Evolutionary conservation across 2,113 vertebrate species (phyloP), one percentile per base, ranked within the genome.

Genomic region (Carassius auratus): DNA sequence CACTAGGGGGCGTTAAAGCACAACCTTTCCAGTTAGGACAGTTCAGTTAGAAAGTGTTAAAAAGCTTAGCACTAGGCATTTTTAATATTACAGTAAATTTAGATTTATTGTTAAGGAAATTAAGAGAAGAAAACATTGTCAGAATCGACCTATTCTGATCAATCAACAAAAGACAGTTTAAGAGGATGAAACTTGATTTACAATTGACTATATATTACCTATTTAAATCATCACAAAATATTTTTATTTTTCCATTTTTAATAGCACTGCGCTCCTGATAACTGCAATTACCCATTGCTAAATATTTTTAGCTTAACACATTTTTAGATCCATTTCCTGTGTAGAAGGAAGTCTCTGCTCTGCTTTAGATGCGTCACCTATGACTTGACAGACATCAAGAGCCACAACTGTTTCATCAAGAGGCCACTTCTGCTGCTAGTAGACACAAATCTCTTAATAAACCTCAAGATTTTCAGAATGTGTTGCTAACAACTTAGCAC

Each of bases 1-100:
- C 77, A 42, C 77, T 64, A 48, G 77, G n/a, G 59, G 77, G 77
- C 13, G 0, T 48, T 62, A 26, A 17, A 80, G 36, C 33, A 78
- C 19, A n/a, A 23, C 21, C 68, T 17, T 33, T 55, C 14, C 23
- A 55, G 13, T 30, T 52, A 9, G 15, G 8, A 10, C 36, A 9
- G 36, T 71, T 36, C 1, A 33, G n/a, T 64, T 14, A 66, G 12
- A 66, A 66, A 30, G 15, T 38, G 2, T 57, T 33, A 17, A 1
- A 76, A 55, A 30, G 14, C 74, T 52, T 14, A 52, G 48, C 14
- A 76, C 15, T 9, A 52, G 14, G 23, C 13, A 19, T 5, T 66
- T 66, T 66, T 68, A 68, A 33, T 7, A 17, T 36, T 1, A 59
- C 19, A 59, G 4, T n/a, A n/a, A n/a, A n/a, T n/a, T n/a, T n/a